Conservation (phyloP, 1,140 invertebrate genomes). For the Drosophila murphyi region DNA sequence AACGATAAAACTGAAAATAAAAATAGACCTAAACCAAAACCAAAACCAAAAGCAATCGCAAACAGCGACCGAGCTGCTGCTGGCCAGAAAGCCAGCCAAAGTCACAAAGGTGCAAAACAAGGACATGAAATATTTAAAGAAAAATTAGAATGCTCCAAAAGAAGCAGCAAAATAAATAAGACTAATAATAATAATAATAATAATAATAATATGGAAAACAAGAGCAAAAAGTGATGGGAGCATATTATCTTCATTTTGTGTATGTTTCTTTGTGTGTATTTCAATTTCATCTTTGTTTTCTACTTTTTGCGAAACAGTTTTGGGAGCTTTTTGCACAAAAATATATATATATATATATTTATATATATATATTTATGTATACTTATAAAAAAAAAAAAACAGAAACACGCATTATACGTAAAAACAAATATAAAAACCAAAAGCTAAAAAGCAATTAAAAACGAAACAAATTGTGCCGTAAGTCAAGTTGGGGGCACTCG, state of each 20-base stretch:
- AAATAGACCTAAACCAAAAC: constrained; percentile 53
- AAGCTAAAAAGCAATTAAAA: constrained; percentile 80
- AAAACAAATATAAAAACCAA: constrained; percentile 25
- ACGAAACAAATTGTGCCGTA: constrained; percentile 74
- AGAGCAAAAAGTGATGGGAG: constrained; percentile 1
- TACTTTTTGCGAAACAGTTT: constrained; percentile 30
- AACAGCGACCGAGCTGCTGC: constrained; percentile 40
- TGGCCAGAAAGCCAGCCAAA: constrained; percentile 23
- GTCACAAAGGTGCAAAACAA: constrained; percentile 59
- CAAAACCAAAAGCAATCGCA: constrained; percentile 45
- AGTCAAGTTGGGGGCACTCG: constrained; percentile 73
- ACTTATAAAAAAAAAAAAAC: constrained; percentile 8
- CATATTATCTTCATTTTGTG: not conserved
- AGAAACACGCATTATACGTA: constrained; percentile 9
- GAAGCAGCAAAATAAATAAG: constrained; percentile 14
- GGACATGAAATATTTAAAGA: constrained; percentile 32
- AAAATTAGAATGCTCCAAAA: constrained; percentile 27
- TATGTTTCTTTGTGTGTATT: constrained; percentile 6
- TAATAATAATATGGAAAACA: constrained; percentile 24
- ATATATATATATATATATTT: not conserved
- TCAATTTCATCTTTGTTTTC: constrained; percentile 36
- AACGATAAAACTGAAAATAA: constrained; percentile 64
- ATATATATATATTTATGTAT: too few relatives aligned
- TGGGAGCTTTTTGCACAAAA: constrained; percentile 20
- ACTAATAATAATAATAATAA: constrained; percentile 6